Base-by-base conservation (phyloP, 2,113 vertebrate species). In the Melozone crissalis region DNA sequence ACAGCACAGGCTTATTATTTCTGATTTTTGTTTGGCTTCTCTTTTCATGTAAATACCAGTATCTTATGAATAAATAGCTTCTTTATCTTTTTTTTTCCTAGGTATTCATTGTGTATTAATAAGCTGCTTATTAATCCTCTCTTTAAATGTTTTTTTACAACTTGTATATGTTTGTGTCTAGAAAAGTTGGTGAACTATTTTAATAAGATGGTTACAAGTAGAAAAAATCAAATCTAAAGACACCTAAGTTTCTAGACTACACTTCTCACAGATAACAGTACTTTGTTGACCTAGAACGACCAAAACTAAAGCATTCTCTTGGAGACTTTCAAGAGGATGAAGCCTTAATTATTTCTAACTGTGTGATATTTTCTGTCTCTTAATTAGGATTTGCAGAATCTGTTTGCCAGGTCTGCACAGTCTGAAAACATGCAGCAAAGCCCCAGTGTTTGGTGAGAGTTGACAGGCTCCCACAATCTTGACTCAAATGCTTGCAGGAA, bases 331-430 rank as follows among this genome's bases (percentile, higher is more conserved):
- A 15, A 46, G 20, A 88, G 8, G 22, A 69, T 52, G 21, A 52
- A 71, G 10, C 2, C 17, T 17, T 43, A 74, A 85, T 46, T 74
- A 46, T 43, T 85, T 55, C 19, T 24, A 67, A 84, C 9, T 54
- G 9, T 19, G 17, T 77, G 17, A 58, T 54, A 43, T 87, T 58
- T 92, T 41, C 16, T 67, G 24, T 37, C 20, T 72, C 24, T 80
- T 76, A 67, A 47, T 4, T 33, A 24, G 43, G 15, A 71, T 75
- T 87, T 67, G 7, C 30, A 52, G 76, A 51, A 73, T 20, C 27
- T 63, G 24, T 52, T 77, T 54, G 6, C 49, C 26, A 31, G 24
- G 41, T 24, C 57, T 66, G 20, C n/a, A 21, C 0, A 0, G 13
- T 75, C 11, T 35, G 44, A 69, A 78, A 49, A 30, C 24, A 52